Base-by-base conservation (phyloP, 2,888 invertebrate species). In the Drosophila peninsularis region DNA sequence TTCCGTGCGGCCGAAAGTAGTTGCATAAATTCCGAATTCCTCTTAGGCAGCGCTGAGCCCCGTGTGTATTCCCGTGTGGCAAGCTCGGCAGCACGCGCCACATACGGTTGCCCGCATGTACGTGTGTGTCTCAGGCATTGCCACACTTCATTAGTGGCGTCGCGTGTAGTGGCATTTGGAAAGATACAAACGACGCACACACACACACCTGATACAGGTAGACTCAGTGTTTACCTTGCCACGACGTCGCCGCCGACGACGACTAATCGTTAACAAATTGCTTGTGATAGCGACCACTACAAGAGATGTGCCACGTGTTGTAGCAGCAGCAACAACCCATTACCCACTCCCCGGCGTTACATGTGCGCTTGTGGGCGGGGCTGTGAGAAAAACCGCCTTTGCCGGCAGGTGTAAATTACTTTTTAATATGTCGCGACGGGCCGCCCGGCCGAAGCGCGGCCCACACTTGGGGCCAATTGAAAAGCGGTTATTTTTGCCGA, bases 181-280 rank as follows among this genome's bases (percentile, higher is more conserved):
- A 57, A 73, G 67, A 67, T 68, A 66, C n/a, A n/a, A n/a, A n/a
- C n/a, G n/a, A n/a, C n/a, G n/a, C n/a, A n/a, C n/a, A n/a, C 37
- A 32, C 52, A 2, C 10, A 19, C 17, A 19, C 45, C 27, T 39
- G 37, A 3, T 11, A 4, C 42, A 56, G n/a, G 24, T 5, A 34
- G 34, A 61, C 47, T 36, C 55, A 71, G 57, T 62, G 52, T 61
- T 55, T 66, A 71, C 52, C 70, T 62, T 50, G 77, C 62, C 71
- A 63, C 63, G 13, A 11, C 62, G 13, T 17, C 56, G 62, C 69
- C 86, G 32, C 60, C 63, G 13, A 11, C 62, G 17, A 63, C 61
- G 13, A 27, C 87, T 84, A 83, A 83, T 87, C 84, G 87, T 73
- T 83, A 83, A 84, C 83, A 83, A 83, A 83, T 84, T 83, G 87